Percentiles rank a stretch among this genome's conserved stretches.
phyloP scores from a whole-genome alignment of 2,797 vertebrate genomes.

The Mormyrus proboscirostris region DNA sequence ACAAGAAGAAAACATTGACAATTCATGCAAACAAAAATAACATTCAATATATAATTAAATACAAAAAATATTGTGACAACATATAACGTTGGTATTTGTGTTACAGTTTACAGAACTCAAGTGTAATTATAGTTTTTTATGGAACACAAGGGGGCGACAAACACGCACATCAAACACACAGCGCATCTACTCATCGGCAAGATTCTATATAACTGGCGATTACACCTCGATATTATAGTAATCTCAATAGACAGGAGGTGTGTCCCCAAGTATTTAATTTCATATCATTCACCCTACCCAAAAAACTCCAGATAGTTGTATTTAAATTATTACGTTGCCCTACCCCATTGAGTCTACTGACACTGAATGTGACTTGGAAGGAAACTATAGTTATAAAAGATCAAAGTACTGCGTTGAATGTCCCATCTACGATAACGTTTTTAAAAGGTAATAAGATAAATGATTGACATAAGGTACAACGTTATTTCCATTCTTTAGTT shows the following conservation, averaged over 20 bases:
- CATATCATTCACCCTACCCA: background rate
- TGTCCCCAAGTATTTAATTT: background rate
- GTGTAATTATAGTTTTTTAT: background rate
- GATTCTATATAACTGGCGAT: background rate
- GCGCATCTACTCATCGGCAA: background rate
- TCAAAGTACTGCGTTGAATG: background rate
- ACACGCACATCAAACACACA: background rate
- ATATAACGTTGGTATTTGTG: background rate
- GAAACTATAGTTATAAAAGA: background rate
- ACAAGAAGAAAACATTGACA: background rate
- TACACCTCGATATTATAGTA: background rate
- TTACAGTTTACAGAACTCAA: background rate
- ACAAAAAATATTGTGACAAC: background rate
- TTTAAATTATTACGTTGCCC: background rate
- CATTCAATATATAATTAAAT: background rate
- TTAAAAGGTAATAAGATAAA: background rate
- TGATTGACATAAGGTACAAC: background rate
- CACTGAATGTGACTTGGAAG: background rate
- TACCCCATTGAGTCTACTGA: background rate
- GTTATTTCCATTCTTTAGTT: background rate
- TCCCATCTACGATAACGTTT: background rate
- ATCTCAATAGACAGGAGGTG: background rate
- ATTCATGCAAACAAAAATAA: background rate
- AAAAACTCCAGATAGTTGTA: background rate
- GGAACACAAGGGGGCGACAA: background rate